These are phyloP conservation scores for Thamnophis sirtalis DNA, from an alignment of 2,113 vertebrate species.

Conservation along the genomic window DNA sequence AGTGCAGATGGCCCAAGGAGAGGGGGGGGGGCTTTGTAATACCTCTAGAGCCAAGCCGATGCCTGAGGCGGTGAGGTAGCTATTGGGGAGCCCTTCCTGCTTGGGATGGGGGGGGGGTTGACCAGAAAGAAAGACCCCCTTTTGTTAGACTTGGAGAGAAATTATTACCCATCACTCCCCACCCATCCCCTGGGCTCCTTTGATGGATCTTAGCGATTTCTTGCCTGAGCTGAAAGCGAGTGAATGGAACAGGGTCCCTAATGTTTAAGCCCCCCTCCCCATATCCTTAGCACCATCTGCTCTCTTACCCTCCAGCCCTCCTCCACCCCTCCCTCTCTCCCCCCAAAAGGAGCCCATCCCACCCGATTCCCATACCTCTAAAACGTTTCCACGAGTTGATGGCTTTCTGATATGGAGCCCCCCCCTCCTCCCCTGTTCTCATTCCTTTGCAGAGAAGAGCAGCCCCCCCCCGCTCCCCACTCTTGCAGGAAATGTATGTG, in stretches of 20 bases:
- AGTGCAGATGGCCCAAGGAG: background rate
- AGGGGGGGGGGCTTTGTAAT: background rate
- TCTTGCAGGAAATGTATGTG: constrained; percentile 24
- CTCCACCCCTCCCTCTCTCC: too few relatives aligned
- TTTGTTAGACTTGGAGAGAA: constrained; percentile 14
- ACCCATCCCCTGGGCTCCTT: background rate
- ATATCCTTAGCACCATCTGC: constrained; percentile 46
- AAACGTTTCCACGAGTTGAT: background rate
- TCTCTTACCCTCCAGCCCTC: background rate
- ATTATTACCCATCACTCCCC: background rate
- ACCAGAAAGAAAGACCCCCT: background rate
- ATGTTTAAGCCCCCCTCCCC: background rate
- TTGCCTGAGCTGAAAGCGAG: constrained; percentile 26
- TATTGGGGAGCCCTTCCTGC: background rate
- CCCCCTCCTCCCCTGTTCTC: constrained; percentile 6
- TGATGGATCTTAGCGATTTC: background rate
- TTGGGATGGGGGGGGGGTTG: background rate
- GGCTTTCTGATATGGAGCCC: constrained; percentile 43
- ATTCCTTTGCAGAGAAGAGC: background rate
- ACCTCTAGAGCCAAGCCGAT: background rate
- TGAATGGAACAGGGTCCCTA: constrained; percentile 28
- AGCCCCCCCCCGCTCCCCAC: constrained; percentile 47
- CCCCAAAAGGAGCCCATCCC: background rate
- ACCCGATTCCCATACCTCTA: background rate
- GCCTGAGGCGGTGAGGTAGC: background rate